A percentile compares a stretch with the other conserved stretches of the same genome.
These are phyloP conservation scores for Limosa lapponica DNA, from an alignment of 2,797 vertebrate genomes.

Conservation along the genomic window DNA sequence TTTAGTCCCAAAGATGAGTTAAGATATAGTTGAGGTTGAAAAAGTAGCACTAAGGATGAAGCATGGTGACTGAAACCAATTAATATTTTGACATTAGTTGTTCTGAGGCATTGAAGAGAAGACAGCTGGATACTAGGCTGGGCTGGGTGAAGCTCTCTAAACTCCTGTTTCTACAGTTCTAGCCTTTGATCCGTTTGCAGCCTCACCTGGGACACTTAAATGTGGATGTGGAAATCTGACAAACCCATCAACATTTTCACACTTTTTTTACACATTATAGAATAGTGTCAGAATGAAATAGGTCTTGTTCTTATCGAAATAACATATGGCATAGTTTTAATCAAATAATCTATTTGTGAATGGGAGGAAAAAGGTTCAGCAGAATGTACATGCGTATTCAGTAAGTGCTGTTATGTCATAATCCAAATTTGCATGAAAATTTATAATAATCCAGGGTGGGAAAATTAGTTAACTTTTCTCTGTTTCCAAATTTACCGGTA, in stretches of 20 bases:
- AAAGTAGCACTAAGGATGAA: background rate
- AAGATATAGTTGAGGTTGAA: background rate
- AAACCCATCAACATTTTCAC: background rate
- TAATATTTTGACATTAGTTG: background rate
- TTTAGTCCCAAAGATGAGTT: background rate
- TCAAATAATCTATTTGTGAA: background rate
- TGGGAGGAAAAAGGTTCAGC: background rate
- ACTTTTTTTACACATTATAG: background rate
- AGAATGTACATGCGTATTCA: background rate
- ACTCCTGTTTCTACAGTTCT: background rate
- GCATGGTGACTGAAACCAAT: background rate
- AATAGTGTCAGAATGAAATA: background rate
- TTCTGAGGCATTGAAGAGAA: background rate
- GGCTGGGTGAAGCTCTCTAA: background rate
- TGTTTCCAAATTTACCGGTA: background rate
- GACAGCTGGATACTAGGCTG: background rate
- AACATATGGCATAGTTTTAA: background rate
- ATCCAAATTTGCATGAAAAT: background rate
- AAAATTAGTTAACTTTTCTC: conserved; percentile 6
- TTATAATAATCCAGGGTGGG: background rate
- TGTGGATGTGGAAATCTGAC: background rate
- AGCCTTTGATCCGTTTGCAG: background rate
- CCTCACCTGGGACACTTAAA: background rate
- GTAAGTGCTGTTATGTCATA: background rate
- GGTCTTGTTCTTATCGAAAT: background rate